phyloP scores from a whole-genome alignment of 2,113 vertebrate species.

The Lagopus muta region DNA sequence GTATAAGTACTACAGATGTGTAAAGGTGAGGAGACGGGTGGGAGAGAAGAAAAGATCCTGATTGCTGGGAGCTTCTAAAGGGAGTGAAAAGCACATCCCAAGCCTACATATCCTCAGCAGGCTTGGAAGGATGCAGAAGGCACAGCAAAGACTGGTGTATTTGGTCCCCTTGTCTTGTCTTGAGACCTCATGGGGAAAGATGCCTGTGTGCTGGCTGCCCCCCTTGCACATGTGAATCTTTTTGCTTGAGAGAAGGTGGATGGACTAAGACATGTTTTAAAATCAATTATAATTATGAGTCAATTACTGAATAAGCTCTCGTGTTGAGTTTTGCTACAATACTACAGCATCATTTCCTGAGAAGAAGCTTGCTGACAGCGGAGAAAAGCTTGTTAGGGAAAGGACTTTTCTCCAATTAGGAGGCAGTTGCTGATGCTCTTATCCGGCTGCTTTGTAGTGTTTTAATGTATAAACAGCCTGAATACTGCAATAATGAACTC shows the following conservation, averaged over 20 bases:
- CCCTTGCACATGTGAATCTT: not conserved
- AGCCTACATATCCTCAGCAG: not conserved
- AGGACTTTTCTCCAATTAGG: not conserved
- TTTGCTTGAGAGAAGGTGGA: not conserved
- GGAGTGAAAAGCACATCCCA: not conserved
- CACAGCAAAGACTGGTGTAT: not conserved
- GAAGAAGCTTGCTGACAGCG: not conserved
- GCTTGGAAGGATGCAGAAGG: not conserved
- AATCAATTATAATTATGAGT: not conserved
- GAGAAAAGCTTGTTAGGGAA: not conserved
- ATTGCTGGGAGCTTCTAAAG: not conserved
- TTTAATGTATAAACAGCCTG: not conserved
- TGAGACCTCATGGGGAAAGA: accelerated
- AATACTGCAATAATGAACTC: not conserved
- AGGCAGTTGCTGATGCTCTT: not conserved
- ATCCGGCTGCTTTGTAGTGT: not conserved
- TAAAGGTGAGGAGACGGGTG: not conserved
- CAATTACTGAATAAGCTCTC: not conserved
- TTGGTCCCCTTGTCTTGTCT: not conserved
- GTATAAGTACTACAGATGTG: not conserved
- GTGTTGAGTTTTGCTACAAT: not conserved
- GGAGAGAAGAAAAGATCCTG: not conserved
- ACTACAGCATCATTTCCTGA: not conserved
- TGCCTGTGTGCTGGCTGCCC: not conserved
- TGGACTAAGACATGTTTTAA: not conserved